Evolutionary conservation across 2,888 invertebrate species (phyloP).

Genomic region (Himalopsyche tibetana): DNA sequence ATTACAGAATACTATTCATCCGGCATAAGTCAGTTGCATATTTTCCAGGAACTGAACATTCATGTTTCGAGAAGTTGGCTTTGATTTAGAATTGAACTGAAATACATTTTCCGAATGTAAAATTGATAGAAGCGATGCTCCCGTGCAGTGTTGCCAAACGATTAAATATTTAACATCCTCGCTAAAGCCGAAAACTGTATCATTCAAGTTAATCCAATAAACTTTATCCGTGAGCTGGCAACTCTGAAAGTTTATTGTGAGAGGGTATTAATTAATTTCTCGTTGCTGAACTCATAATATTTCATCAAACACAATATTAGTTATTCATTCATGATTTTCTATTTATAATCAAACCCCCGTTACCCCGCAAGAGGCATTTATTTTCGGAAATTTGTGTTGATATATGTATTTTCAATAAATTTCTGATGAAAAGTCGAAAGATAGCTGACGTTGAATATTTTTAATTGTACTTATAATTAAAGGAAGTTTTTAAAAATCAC

Average conservation of each 20-base stretch:
- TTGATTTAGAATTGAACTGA: slow-evolving; percentile 15
- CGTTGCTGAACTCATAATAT: slow-evolving; percentile 59
- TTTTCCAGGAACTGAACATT: background rate
- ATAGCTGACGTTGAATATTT: too few species aligned
- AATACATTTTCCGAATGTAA: slow-evolving; percentile 7
- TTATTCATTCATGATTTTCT: too few species aligned
- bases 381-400: too few species aligned
- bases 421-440: too few species aligned
- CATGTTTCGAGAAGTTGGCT: background rate
- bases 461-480: too few species aligned
- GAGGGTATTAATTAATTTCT: slow-evolving; percentile 61
- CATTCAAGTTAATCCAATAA: slow-evolving; percentile 58
- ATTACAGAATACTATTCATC: background rate
- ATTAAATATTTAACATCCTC: slow-evolving; percentile 26
- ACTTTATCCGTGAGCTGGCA: slow-evolving; percentile 57
- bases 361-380: too few species aligned
- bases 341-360: too few species aligned
- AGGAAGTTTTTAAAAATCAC: too few species aligned
- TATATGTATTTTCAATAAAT: too few species aligned
- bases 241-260: slow-evolving; percentile 60
- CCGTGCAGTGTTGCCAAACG: slow-evolving; percentile 13
- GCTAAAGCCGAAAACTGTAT: slow-evolving; percentile 34
- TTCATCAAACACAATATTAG: background rate
- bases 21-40: slow-evolving; percentile 1
- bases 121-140: background rate